phyloP scores from a whole-genome alignment of 2,888 invertebrate species.

The Diaprepes abbreviatus region DNA sequence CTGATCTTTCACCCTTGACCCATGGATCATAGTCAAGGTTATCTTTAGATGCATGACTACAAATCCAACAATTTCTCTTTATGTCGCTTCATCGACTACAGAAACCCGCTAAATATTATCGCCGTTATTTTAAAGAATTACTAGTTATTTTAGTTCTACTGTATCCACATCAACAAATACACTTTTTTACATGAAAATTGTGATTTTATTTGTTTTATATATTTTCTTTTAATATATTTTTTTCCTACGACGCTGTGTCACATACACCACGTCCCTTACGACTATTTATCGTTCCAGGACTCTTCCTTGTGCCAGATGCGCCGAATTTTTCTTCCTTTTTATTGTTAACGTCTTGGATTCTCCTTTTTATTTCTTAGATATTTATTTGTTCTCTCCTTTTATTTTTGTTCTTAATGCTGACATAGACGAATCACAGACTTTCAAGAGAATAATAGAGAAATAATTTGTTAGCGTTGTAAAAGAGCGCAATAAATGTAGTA shows the following conservation, averaged over 20 bases:
- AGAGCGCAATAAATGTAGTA: too few species aligned
- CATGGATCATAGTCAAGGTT: too few species aligned
- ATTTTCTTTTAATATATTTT: background rate
- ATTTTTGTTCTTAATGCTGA: slow-evolving; percentile 4
- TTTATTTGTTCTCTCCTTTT: slow-evolving; percentile 13
- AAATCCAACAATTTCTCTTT: too few species aligned
- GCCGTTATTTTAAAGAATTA: too few species aligned
- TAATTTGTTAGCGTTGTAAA: background rate
- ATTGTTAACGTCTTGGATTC: slow-evolving; percentile 41
- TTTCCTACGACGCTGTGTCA: slow-evolving; percentile 10
- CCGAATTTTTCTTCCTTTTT: slow-evolving; percentile 43
- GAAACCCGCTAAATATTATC: too few species aligned
- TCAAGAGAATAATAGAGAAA: slow-evolving; percentile 14
- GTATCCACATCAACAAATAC: too few species aligned
- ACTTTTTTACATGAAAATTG: too few species aligned
- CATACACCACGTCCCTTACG: slow-evolving; percentile 40
- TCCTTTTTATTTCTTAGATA: slow-evolving; percentile 32
- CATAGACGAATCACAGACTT: slow-evolving; percentile 20
- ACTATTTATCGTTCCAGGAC: slow-evolving; percentile 45
- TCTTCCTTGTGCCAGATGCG: slow-evolving; percentile 45
- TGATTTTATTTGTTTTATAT: too few species aligned
- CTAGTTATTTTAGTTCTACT: too few species aligned
- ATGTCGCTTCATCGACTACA: too few species aligned
- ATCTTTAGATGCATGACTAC: too few species aligned
- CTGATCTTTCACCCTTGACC: too few species aligned